These are phyloP conservation scores for Saccopteryx bilineata DNA, from an alignment of 2,113 vertebrate genomes.

Conservation along the genomic window DNA sequence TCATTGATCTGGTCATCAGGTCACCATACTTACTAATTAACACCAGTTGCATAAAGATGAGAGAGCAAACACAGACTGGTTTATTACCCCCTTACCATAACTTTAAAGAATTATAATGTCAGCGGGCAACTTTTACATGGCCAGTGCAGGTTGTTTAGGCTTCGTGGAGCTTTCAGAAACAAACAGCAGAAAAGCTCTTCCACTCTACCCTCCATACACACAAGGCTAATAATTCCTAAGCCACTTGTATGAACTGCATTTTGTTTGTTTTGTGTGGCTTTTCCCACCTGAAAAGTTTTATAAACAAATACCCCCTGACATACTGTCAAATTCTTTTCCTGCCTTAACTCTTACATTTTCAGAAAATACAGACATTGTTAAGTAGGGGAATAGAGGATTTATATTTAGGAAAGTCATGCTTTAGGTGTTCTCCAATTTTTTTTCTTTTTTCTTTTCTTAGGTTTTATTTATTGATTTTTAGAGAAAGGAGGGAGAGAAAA, in stretches of 20 bases:
- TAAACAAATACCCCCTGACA: slow-evolving; percentile 1
- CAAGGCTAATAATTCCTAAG: neutral
- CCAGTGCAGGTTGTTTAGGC: neutral
- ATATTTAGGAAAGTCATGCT: neutral
- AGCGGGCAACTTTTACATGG: neutral
- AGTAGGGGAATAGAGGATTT: neutral
- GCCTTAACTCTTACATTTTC: neutral
- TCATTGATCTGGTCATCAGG: neutral
- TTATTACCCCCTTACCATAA: neutral
- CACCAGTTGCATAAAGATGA: neutral
- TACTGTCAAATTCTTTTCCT: neutral
- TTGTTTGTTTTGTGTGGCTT: slow-evolving; percentile 1
- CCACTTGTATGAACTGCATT: neutral
- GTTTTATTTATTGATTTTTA: too few relatives aligned
- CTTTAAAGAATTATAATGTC: neutral
- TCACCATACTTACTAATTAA: neutral
- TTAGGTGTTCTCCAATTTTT: neutral
- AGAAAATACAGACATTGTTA: neutral
- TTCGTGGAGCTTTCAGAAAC: neutral
- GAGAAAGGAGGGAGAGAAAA: too few relatives aligned
- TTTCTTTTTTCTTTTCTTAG: too few relatives aligned
- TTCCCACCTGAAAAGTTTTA: neutral
- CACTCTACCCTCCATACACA: neutral
- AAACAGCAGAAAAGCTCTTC: neutral
- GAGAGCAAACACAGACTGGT: neutral